Evolutionary conservation across 30 jellyfish, hydroid and myxozoan species (phyloP), one percentile per base, ranked within the genome.

Genomic region (Mastigias papua): DNA sequence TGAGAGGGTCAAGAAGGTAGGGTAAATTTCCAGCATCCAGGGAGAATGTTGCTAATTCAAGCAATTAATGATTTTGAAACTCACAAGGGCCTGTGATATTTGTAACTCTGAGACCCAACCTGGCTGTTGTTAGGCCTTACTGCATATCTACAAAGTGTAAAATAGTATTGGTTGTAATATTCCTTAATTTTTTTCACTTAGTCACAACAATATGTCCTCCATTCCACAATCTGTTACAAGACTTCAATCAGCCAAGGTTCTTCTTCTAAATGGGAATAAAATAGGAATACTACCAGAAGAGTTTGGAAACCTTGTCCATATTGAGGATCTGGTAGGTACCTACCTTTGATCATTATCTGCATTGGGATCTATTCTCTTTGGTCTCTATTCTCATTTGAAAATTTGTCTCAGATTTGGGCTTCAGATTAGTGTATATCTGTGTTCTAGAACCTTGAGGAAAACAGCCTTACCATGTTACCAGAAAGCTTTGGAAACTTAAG

Each of bases 401-500:
- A n/a, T 42, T 15, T 42, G 13, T 15, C 13, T 42, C 17, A 32
- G 25, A 16, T 28, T 66, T 3, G 48, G 25, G 31, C 22, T 66
- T 66, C 7, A 13, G 27, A 26, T 4, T 13, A 16, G 4, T 22
- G 6, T 66, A 23, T 62, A 26, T 32, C 11, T 22, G 50, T 16
- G 3, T 46, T 66, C 6, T 34, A 80, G 90, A 90, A 90, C 35
- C 71, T 90, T 60, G 86, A 58, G 20, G 92, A 84, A 23, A 90
- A 90, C 51, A 81, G 58, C 22, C 76, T 90, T 7, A 68, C 63
- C 29, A 21, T 82, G 22, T 80, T 86, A 20, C 96, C 96, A 29
- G 96, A 85, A 70, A 79, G 95, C 62, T 73, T 91, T 77, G 98
- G 98, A 30, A 85, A 81, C 48, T 28, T 91, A 19, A 17, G 32